Conservation (phyloP, 2,888 invertebrate species). For the Coremacera marginata region DNA sequence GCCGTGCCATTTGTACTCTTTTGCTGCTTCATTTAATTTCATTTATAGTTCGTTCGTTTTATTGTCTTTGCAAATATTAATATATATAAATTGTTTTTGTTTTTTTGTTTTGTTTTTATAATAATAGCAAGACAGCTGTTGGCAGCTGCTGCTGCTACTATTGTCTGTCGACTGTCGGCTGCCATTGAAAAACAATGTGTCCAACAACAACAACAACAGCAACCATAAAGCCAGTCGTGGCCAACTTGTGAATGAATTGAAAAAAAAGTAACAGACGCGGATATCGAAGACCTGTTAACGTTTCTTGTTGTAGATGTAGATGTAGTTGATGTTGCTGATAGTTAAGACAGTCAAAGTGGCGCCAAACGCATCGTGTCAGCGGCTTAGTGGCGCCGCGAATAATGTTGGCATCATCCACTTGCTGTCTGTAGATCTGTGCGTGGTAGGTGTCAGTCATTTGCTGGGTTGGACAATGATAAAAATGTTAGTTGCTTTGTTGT, state of each 20-base stretch:
- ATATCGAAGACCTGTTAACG: not conserved
- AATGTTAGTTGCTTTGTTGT: no score
- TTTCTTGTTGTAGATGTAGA: not conserved
- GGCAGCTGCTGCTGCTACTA: conserved; percentile 45
- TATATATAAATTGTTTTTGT: conserved; percentile 25
- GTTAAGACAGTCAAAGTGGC: not conserved
- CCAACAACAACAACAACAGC: not conserved
- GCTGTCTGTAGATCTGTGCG: conserved; percentile 3
- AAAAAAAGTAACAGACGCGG: not conserved
- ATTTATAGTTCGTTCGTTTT: conserved; percentile 28
- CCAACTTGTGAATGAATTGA: not conserved
- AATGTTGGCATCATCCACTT: not conserved
- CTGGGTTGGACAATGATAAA: no score
- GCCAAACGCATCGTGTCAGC: not conserved
- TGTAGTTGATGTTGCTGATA: conserved; percentile 18
- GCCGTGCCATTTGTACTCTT: conserved; percentile 45
- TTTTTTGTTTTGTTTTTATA: conserved; percentile 33
- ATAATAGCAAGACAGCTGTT: conserved; percentile 41
- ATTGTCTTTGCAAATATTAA: conserved; percentile 23
- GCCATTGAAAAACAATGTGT: not conserved
- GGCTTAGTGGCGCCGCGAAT: not conserved
- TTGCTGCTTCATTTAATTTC: conserved; percentile 21
- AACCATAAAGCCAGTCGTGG: not conserved
- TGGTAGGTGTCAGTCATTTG: not conserved
- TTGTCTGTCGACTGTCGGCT: not conserved